Percentiles rank a stretch among this genome's conserved stretches.
Evolutionary conservation across 2,113 vertebrate species (phyloP).

Genomic region (Sardina pilchardus): DNA sequence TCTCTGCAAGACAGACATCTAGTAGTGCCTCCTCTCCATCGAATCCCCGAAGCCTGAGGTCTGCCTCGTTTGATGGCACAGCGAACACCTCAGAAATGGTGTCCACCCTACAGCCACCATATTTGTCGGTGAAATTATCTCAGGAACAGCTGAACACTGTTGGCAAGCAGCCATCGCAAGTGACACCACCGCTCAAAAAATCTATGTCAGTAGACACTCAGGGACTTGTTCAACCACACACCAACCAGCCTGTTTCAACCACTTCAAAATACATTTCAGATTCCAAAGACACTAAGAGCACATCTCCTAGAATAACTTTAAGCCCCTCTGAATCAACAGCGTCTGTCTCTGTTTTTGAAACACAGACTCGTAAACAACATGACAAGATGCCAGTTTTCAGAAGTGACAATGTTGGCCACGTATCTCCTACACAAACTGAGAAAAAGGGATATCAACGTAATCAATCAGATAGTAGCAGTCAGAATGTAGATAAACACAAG

Average conservation of each 20-base stretch:
- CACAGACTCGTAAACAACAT: not conserved
- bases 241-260: not conserved
- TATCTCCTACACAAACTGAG: not conserved
- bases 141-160: not conserved
- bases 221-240: not conserved
- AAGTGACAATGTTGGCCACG: not conserved
- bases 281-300: not conserved
- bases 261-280: not conserved
- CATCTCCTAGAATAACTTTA: not conserved
- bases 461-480: not conserved
- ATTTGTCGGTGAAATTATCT: not conserved
- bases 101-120: not conserved
- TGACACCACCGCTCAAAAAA: not conserved
- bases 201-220: not conserved
- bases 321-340: not conserved
- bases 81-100: not conserved
- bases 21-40: constrained; percentile 48
- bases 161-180: not conserved
- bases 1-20: constrained; percentile 55
- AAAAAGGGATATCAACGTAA: not conserved
- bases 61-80: constrained; percentile 24
- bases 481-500: not conserved
- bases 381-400: not conserved
- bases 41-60: constrained; percentile 3
- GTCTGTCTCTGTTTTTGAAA: not conserved